Percentiles rank a stretch among this genome's conserved stretches.
phyloP scores from a whole-genome alignment of 2,797 vertebrate genomes.

The Onychomys arenicola region DNA sequence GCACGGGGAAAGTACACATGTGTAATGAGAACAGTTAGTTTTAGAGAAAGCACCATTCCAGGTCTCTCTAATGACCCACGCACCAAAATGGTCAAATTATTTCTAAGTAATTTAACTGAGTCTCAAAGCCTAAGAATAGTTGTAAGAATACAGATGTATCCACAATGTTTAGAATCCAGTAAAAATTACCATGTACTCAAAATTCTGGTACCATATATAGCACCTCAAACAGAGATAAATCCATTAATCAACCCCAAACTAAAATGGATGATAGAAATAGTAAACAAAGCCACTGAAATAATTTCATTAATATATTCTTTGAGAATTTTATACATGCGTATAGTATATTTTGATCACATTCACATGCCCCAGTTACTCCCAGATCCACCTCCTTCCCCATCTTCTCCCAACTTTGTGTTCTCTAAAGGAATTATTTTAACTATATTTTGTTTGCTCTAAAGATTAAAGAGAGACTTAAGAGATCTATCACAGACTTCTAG shows the following conservation, averaged over 20 bases:
- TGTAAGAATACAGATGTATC: background rate
- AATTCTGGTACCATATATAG: background rate
- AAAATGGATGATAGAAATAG: constrained; percentile 20
- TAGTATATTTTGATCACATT: background rate
- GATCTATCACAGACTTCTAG: background rate
- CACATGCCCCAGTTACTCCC: background rate
- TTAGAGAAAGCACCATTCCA: background rate
- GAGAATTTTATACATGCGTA: background rate
- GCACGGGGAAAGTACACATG: background rate
- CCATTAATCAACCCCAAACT: background rate
- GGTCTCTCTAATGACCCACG: background rate
- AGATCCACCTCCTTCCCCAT: background rate
- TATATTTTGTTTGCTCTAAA: background rate
- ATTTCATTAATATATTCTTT: background rate
- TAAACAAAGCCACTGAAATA: background rate
- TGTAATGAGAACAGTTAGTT: background rate
- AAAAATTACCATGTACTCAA: background rate
- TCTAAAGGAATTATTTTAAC: background rate
- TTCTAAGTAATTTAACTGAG: background rate
- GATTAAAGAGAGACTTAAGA: background rate
- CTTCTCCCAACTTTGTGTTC: background rate
- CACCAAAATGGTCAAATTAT: background rate
- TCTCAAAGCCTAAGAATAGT: background rate
- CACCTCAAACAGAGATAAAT: background rate
- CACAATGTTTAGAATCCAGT: background rate